These are phyloP conservation scores for Epistrophe grossulariae DNA, from an alignment of 2,888 invertebrate genomes.

Conservation along the genomic window DNA sequence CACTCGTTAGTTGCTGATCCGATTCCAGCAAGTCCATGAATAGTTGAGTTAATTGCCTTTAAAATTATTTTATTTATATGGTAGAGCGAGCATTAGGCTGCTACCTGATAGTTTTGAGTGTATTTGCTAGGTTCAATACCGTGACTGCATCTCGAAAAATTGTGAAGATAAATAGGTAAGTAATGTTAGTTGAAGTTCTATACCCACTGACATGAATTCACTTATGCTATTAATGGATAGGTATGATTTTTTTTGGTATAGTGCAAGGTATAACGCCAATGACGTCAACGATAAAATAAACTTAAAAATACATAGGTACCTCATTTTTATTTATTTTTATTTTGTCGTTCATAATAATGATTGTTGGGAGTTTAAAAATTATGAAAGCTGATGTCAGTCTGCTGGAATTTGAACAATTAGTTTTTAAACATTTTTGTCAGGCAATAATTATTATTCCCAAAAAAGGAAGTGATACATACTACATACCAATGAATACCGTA, in stretches of 20 bases:
- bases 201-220: conserved; percentile 38
- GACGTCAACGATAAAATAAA: conserved; percentile 53
- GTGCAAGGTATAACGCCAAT: conserved; percentile 59
- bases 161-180: background rate
- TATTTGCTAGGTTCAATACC: conserved; percentile 16
- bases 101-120: conserved; percentile 9
- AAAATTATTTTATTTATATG: conserved; percentile 73
- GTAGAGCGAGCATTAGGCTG: conserved; percentile 47
- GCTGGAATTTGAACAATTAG: conserved; percentile 17
- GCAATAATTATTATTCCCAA: background rate
- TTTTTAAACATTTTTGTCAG: conserved; percentile 16
- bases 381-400: conserved; percentile 22
- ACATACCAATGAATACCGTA: too few relatives aligned
- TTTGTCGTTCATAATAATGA: conserved; percentile 2
- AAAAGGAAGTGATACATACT: background rate
- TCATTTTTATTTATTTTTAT: conserved; percentile 17
- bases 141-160: conserved; percentile 14
- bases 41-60: conserved; percentile 74
- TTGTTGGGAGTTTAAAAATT: conserved; percentile 4
- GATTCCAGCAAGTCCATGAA: conserved; percentile 64
- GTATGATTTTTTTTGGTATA: conserved; percentile 27
- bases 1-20: conserved; percentile 49
- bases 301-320: background rate
- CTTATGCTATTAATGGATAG: conserved; percentile 43
- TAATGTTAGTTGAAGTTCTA: conserved; percentile 23